Base-by-base conservation (phyloP, 2,797 vertebrate genomes). In the Gallinago stenura region DNA sequence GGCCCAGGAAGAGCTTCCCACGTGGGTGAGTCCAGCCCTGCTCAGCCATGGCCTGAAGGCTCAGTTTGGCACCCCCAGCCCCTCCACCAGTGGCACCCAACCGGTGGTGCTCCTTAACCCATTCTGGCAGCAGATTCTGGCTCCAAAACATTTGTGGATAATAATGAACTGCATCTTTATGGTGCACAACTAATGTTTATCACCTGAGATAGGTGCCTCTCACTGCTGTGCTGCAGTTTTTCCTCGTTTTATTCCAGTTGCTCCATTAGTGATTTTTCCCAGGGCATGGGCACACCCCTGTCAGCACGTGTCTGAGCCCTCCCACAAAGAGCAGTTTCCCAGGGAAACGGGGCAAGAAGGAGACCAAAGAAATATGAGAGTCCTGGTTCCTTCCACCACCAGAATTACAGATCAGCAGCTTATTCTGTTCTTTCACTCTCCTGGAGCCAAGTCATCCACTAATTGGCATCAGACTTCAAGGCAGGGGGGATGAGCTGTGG, bases 1-100 rank as follows among this genome's bases (percentile, higher is more conserved):
- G 33, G 20, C 12, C 22, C 54, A 15, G 72, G 39, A 69, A 64
- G 15, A 86, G 22, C 39, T 39, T 35, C 53, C 53, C 10, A 8
- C 26, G 31, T 0, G 0, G 26, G 5, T 18, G 26, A 45, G 21
- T 51, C n/a, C 33, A 46, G 37, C 31, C 45, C 1, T 3, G 50
- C 50, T 35, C 19, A 3, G 56, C 31, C 3, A 5, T 6, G 43
- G 64, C 6, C 31, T 7, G 14, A 39, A n/a, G 64, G 28, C 73
- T 76, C 9, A 0, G n/a, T 28, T 62, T 10, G 0, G 28, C 48
- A 20, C 21, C 28, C 26, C n/a, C 20, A 7, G 51, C 41, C 62
- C 62, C 51, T 37, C n/a, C 2, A 9, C 56, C 3, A 11, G 46
- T 30, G 35, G 56, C 72, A 31, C 53, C 46, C 51, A 14, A 37